Evolutionary conservation across 2,888 invertebrate genomes (phyloP), one percentile per base, ranked within the genome.

Genomic region (Acrobasis suavella): DNA sequence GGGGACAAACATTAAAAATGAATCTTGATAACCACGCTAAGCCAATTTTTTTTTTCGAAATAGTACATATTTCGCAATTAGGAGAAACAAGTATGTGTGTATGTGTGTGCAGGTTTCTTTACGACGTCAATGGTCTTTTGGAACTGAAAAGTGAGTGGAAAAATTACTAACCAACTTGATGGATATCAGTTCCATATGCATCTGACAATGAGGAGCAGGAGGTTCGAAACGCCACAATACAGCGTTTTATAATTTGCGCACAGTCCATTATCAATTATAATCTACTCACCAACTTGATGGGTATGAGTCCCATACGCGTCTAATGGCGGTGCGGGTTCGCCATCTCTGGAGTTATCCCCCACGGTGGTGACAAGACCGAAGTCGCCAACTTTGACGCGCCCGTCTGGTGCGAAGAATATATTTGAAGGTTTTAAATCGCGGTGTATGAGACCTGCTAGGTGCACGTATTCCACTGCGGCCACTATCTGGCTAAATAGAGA

Each of bases 281-380:
- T 7, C 42, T 9, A 80, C 93, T 85, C 61, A 93, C 94, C 95
- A 65, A 95, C 95, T 83, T 93, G 92, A 78, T 94, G 93, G 0
- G 95, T 95, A 71, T 95, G 95, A 0, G 83, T 50, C 2, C 60
- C 87, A 58, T 89, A 72, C 0, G 75, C 80, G 6, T 89, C 83
- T 1, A 77, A 63, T 0, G 73, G 69, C 0, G 76, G 73, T 0
- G 81, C 69, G 0, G 72, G 70, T 17, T 81, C 84, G 0, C 80
- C 80, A 16, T 85, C 87, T 14, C 77, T 79, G 0, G 86, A 80
- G 16, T 76, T 78, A 46, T 92, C 92, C 0, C 72, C 77, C 94
- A 97, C 96, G 22, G 96, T 96, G 6, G 99, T 98, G 12, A 98
- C 99, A n/a, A 99, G 94, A 0, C 99, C 99, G 90, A 99, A 99